Evolutionary conservation across 2,888 invertebrate species (phyloP).

Genomic region (Clusia tigrina): DNA sequence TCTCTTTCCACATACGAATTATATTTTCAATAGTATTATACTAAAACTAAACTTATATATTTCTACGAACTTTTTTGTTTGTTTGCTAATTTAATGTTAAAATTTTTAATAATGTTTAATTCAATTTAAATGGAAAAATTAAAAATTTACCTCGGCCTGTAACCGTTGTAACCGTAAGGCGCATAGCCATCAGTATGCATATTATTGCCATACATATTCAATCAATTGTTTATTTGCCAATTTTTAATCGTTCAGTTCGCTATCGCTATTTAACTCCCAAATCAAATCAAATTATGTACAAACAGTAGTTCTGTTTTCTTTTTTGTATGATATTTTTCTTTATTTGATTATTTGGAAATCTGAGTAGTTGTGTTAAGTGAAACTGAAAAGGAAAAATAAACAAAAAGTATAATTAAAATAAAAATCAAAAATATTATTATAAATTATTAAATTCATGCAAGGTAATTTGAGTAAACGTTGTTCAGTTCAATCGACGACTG

Average conservation of each 20-base stretch:
- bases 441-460: too few species aligned
- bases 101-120: slow-evolving; percentile 6
- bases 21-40: too few species aligned
- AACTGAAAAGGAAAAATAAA: background rate
- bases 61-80: too few species aligned
- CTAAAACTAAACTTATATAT: too few species aligned
- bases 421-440: slow-evolving; percentile 9
- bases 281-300: background rate
- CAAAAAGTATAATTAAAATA: too few species aligned
- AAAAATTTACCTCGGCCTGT: slow-evolving; percentile 50
- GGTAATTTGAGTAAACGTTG: too few species aligned
- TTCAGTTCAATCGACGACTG: too few species aligned
- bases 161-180: slow-evolving; percentile 52
- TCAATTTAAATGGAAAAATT: slow-evolving; percentile 17
- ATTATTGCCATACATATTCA: slow-evolving; percentile 50
- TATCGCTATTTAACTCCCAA: background rate
- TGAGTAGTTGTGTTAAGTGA: background rate
- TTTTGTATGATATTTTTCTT: background rate
- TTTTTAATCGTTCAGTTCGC: background rate
- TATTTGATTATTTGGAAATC: background rate
- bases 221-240: background rate
- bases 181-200: slow-evolving; percentile 47
- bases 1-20: too few species aligned
- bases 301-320: background rate
- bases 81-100: too few species aligned